phyloP scores from a whole-genome alignment of 2,113 vertebrate species.

The Xiphorhynchus elegans region DNA sequence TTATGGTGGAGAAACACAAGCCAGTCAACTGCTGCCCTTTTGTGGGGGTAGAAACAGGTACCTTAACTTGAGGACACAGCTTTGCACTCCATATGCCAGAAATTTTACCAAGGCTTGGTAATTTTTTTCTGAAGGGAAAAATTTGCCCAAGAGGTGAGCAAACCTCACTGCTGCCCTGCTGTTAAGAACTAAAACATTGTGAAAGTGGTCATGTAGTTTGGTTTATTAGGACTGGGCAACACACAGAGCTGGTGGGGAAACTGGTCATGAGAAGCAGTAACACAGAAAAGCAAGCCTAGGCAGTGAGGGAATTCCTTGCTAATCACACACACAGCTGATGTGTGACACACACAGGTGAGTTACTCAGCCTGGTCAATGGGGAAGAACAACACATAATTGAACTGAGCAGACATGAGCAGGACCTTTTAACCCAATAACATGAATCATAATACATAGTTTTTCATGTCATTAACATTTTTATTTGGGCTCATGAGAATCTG shows the following conservation, averaged over 20 bases:
- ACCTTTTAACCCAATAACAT: not conserved
- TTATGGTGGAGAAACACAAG: not conserved
- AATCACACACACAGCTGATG: not conserved
- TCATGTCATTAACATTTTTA: not conserved
- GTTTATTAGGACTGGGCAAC: not conserved
- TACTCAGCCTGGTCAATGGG: not conserved
- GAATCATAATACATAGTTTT: not conserved
- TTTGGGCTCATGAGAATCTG: not conserved
- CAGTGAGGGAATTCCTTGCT: not conserved
- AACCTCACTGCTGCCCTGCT: not conserved
- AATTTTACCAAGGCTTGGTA: not conserved
- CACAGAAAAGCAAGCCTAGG: not conserved
- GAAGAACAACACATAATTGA: not conserved
- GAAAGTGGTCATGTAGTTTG: not conserved
- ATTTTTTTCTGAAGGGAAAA: not conserved
- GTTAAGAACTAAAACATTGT: not conserved
- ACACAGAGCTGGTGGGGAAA: not conserved
- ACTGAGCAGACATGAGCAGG: not conserved
- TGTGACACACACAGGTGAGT: accelerated
- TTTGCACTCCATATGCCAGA: not conserved
- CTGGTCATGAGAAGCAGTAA: not conserved
- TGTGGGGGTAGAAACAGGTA: not conserved
- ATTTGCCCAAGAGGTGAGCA: not conserved
- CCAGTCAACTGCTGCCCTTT: not conserved
- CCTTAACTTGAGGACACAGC: not conserved